These are phyloP conservation scores for Leptopilina drosophilae DNA, from an alignment of 2,888 invertebrate species.

Conservation along the genomic window DNA sequence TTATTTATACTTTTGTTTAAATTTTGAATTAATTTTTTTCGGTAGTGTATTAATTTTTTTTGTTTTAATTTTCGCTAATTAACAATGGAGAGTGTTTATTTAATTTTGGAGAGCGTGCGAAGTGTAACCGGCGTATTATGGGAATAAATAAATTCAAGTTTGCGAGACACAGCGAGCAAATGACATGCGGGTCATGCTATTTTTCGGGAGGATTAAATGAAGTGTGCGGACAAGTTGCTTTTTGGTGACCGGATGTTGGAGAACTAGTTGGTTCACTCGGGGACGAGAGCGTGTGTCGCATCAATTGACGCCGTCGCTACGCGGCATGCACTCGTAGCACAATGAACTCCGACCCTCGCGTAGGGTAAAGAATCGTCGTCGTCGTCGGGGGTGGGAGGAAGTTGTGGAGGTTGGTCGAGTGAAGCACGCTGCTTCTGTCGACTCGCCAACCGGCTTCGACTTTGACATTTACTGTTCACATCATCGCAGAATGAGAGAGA, in stretches of 20 bases:
- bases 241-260: conserved; percentile 37
- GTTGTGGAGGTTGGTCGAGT: conserved; percentile 35
- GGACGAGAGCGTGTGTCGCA: conserved; percentile 51
- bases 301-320: conserved; percentile 49
- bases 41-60: no score
- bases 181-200: conserved; percentile 21
- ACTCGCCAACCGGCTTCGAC: conserved; percentile 31
- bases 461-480: conserved; percentile 21
- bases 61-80: no score
- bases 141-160: background rate
- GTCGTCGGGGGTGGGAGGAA: conserved; percentile 30
- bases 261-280: conserved; percentile 45
- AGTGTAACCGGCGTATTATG: background rate
- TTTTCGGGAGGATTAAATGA: background rate
- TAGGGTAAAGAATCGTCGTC: conserved; percentile 31
- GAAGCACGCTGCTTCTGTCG: conserved; percentile 28
- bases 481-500: background rate
- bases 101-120: no score
- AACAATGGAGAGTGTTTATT: no score
- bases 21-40: no score
- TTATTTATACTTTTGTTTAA: no score
- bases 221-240: conserved; percentile 2
- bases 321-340: conserved; percentile 61
- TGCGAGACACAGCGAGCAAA: background rate
- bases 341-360: conserved; percentile 73